Evolutionary conservation across 1,140 invertebrate genomes (phyloP).

Genomic region (Drosophila tsacasi): DNA sequence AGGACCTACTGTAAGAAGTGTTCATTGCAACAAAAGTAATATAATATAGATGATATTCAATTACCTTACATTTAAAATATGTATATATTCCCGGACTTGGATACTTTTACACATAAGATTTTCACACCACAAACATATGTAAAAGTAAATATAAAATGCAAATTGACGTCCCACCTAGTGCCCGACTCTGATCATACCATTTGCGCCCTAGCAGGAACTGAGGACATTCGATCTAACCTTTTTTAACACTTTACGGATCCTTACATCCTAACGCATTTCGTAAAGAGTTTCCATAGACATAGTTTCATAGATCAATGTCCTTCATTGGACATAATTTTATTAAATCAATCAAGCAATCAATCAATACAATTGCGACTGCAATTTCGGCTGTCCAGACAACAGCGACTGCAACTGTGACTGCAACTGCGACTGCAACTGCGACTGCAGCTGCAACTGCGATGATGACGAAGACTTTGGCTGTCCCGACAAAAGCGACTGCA

Average conservation of each 20-base stretch:
- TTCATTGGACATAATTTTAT: neutral
- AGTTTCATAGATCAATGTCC: neutral
- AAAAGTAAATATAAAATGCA: neutral
- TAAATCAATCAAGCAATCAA: neutral
- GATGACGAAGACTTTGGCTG: too few relatives aligned
- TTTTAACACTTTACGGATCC: neutral
- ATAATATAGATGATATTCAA: neutral
- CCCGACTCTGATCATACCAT: too few relatives aligned
- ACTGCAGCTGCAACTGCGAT: neutral
- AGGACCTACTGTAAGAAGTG: neutral
- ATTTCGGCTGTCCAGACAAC: too few relatives aligned
- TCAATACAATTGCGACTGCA: too few relatives aligned
- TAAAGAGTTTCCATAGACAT: neutral
- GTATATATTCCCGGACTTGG: neutral
- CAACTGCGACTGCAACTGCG: neutral
- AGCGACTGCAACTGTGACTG: too few relatives aligned
- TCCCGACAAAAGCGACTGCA: too few relatives aligned
- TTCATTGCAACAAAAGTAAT: neutral
- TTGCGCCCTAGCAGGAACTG: neutral
- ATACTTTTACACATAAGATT: neutral
- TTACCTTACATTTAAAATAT: neutral
- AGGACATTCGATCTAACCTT: neutral
- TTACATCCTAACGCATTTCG: neutral
- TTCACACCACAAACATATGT: too few relatives aligned
- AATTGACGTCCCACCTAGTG: neutral